These are phyloP conservation scores for Glomeris maerens DNA, from an alignment of 1,140 invertebrate genomes.

Conservation along the genomic window DNA sequence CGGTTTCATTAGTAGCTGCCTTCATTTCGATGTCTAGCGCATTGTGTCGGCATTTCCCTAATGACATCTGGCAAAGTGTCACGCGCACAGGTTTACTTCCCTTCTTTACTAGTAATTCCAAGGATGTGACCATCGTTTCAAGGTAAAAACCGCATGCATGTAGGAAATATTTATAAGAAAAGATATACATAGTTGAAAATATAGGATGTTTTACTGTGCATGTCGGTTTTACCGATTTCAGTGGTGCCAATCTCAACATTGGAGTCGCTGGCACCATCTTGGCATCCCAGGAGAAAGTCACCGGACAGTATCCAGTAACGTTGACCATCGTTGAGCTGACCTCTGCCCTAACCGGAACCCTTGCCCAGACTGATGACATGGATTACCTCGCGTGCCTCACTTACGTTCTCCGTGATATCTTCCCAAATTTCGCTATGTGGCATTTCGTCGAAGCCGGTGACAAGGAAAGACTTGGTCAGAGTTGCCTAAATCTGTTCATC, in stretches of 20 bases:
- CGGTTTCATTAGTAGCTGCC: too few species aligned
- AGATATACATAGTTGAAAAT: too few species aligned
- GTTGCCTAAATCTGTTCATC: slow-evolving; percentile 31
- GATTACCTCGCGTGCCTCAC: slow-evolving; percentile 27
- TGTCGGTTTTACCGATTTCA: too few species aligned
- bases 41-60: too few species aligned
- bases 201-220: too few species aligned
- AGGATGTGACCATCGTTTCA: too few species aligned
- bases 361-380: slow-evolving; percentile 15
- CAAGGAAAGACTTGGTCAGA: slow-evolving; percentile 27
- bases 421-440: slow-evolving; percentile 33
- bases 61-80: too few species aligned
- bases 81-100: too few species aligned
- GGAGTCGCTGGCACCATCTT: slow-evolving; percentile 30
- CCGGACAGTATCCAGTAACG: slow-evolving; percentile 30
- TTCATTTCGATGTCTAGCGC: too few species aligned
- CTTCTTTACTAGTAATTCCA: too few species aligned
- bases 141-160: too few species aligned
- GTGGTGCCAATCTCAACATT: slow-evolving; percentile 28
- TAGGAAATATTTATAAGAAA: too few species aligned
- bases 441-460: slow-evolving; percentile 24
- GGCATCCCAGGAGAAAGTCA: slow-evolving; percentile 28
- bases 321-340: slow-evolving; percentile 27
- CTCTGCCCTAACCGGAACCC: background rate
- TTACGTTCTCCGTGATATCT: slow-evolving; percentile 31